phyloP scores from a whole-genome alignment of 2,113 vertebrate genomes.

The Vimba vimba region DNA sequence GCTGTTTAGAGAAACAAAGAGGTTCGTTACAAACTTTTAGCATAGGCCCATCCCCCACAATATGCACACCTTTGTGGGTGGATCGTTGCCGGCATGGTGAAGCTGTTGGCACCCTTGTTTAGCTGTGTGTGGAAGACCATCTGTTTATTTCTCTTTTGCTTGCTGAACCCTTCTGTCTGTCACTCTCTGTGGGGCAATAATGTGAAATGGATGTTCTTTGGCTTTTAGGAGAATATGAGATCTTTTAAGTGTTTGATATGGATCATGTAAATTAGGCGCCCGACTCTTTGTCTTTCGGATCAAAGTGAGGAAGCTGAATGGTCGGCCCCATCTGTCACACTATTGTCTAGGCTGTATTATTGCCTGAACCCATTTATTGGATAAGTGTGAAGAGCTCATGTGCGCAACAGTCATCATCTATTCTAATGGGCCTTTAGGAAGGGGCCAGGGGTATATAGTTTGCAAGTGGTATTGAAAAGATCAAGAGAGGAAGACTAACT shows the following conservation, averaged over 20 bases:
- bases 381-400: neutral
- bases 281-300: constrained; percentile 23
- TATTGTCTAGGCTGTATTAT: neutral
- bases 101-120: constrained; percentile 34
- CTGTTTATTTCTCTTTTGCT: constrained; percentile 12
- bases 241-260: constrained; percentile 16
- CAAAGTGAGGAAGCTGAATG: neutral
- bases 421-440: neutral
- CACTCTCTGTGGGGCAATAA: neutral
- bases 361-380: constrained; percentile 16
- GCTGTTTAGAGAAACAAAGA: neutral
- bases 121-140: constrained; percentile 38
- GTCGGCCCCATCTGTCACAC: constrained; percentile 1
- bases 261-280: constrained; percentile 25
- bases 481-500: neutral
- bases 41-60: constrained; percentile 21
- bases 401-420: neutral
- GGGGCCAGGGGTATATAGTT: neutral
- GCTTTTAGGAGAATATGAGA: neutral
- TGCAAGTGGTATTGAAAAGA: neutral
- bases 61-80: constrained; percentile 27
- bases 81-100: constrained; percentile 35
- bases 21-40: neutral
- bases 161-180: neutral
- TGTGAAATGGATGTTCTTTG: constrained; percentile 5